Conservation (phyloP, 2,113 vertebrate species). For the Corapipo altera region DNA sequence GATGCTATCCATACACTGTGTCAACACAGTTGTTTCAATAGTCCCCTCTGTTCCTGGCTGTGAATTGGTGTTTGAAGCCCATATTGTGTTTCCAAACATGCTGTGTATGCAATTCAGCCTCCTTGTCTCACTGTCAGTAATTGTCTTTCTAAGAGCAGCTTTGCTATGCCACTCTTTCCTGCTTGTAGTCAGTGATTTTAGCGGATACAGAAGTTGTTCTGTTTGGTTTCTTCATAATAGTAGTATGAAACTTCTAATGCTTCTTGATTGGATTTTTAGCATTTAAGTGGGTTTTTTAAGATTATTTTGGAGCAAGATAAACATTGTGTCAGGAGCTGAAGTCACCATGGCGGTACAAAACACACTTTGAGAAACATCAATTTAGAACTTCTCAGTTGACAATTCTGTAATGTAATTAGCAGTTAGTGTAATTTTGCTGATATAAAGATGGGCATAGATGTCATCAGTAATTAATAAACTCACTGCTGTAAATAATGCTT, state of each 20-base stretch:
- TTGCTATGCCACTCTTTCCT: neutral
- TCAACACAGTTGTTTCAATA: neutral
- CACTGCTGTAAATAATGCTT: neutral
- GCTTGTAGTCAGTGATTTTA: neutral
- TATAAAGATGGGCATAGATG: neutral
- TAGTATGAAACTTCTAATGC: neutral
- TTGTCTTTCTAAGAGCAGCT: neutral
- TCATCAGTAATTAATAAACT: slow-evolving; percentile 2
- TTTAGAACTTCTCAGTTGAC: neutral
- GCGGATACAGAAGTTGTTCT: neutral
- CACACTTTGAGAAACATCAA: neutral
- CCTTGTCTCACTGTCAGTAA: neutral
- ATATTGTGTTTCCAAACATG: neutral
- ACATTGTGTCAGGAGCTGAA: neutral
- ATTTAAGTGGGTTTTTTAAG: neutral
- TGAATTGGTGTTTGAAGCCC: neutral
- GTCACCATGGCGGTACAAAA: neutral
- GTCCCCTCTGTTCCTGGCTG: neutral
- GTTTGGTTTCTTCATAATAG: neutral
- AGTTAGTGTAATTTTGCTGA: neutral
- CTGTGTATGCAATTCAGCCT: neutral
- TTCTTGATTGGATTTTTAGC: neutral
- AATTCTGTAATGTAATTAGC: neutral
- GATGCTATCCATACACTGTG: fast-evolving
- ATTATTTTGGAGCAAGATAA: neutral